phyloP scores from a whole-genome alignment of 2,113 vertebrate species.

The Numenius arquata region DNA sequence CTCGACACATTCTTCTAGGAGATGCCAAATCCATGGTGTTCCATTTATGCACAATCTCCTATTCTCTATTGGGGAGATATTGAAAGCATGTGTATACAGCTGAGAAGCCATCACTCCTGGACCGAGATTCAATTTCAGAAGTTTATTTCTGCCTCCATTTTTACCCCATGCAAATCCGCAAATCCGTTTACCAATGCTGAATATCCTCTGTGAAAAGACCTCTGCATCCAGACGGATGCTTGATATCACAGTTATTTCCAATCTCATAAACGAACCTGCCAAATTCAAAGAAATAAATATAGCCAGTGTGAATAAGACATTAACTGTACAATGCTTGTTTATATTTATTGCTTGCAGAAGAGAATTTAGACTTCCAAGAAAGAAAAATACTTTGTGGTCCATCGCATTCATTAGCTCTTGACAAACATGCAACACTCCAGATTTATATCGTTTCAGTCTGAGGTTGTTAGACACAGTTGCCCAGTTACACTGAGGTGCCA shows the following conservation, averaged over 20 bases:
- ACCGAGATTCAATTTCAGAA: not conserved
- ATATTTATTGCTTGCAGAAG: not conserved
- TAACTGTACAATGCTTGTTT: not conserved
- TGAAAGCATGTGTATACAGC: conserved; percentile 15
- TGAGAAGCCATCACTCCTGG: not conserved
- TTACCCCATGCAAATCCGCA: conserved; percentile 29
- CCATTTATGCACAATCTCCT: conserved; percentile 67
- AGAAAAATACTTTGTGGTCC: not conserved
- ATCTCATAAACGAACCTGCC: conserved; percentile 1
- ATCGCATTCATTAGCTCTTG: not conserved
- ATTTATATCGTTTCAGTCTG: not conserved
- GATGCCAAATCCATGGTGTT: conserved; percentile 72
- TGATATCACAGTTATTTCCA: not conserved
- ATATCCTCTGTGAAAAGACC: conserved; percentile 8
- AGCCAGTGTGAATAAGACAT: not conserved
- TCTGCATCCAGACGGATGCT: not conserved
- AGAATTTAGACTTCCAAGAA: not conserved
- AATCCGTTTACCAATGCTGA: not conserved
- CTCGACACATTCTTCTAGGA: conserved; percentile 72
- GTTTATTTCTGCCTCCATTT: not conserved
- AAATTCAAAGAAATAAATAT: not conserved
- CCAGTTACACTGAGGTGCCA: not conserved
- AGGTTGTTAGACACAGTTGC: not conserved
- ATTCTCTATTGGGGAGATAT: conserved; percentile 26
- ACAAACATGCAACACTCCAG: not conserved